Conservation (phyloP, 1,140 invertebrate genomes). For the Phortica variegata region DNA sequence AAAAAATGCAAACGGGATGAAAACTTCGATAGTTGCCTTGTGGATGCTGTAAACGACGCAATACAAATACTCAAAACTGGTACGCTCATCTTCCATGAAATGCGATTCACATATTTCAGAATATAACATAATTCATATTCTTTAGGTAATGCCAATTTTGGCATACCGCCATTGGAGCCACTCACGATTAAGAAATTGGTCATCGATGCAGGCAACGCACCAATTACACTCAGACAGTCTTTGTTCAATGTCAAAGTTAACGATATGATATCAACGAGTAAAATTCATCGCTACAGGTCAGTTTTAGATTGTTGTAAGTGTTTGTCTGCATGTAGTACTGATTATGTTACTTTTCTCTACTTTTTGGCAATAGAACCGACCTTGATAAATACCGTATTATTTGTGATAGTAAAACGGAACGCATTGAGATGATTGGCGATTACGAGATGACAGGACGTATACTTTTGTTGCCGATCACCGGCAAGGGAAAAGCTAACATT, state of each 20-base stretch:
- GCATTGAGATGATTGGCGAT: slow-evolving; percentile 64
- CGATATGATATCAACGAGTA: slow-evolving; percentile 58
- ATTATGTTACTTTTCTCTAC: slow-evolving; percentile 14
- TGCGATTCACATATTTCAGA: background rate
- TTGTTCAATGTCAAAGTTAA: slow-evolving; percentile 61
- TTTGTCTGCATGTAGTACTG: background rate
- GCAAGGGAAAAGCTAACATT: slow-evolving; percentile 68
- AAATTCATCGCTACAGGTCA: slow-evolving; percentile 49
- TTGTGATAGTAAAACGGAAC: slow-evolving; percentile 58
- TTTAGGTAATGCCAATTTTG: slow-evolving; percentile 52
- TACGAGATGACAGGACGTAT: slow-evolving; percentile 71
- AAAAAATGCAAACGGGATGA: slow-evolving; percentile 48
- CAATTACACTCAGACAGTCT: slow-evolving; percentile 61
- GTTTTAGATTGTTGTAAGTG: slow-evolving; percentile 1
- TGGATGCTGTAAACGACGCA: slow-evolving; percentile 48
- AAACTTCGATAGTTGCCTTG: slow-evolving; percentile 53
- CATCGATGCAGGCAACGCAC: slow-evolving; percentile 51
- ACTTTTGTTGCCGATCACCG: slow-evolving; percentile 69
- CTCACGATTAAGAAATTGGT: slow-evolving; percentile 51
- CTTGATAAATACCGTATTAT: slow-evolving; percentile 56
- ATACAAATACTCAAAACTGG: slow-evolving; percentile 44
- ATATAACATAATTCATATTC: slow-evolving; percentile 11
- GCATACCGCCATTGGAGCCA: slow-evolving; percentile 53
- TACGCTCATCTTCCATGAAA: slow-evolving; percentile 13
- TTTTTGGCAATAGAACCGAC: slow-evolving; percentile 54